Evolutionary conservation across 2,797 vertebrate genomes (phyloP), one percentile per base, ranked within the genome.

Genomic region (Staurois parvus): DNA sequence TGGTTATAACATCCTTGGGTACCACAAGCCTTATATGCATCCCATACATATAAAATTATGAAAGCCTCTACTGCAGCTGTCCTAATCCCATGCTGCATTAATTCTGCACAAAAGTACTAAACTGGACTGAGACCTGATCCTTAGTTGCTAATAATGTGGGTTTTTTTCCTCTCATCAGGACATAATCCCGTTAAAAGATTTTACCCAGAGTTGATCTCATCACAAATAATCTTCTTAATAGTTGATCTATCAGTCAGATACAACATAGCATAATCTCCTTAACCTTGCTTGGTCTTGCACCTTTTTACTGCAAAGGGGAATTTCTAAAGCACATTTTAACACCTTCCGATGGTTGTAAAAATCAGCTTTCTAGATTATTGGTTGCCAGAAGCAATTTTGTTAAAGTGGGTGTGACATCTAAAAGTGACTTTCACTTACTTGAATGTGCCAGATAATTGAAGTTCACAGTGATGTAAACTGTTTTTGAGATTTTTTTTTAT

Each of bases 181-280:
- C 64, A 42, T 83, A 86, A 86, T 86, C 80, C 85, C n/a, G 68
- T 86, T 86, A 86, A 86, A 83, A 86, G 80, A 86, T 86, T 72
- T 64, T 64, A 42, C 76, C 83, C 70, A n/a, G 56, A 62, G 75
- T 48, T 86, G 80, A 86, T 86, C 85, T 86, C 85, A 86, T 86
- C 80, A 86, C 80, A 79, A 79, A 83, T 86, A 83, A 86, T 86
- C 85, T 78, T 83, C 79, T 86, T 86, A 83, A 86, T 86, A 86
- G 85, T 86, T 83, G 80, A 86, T 86, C 85, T 83, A 83, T 83
- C 80, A 40, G 85, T 86, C 26, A 69, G 75, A 83, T 86, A 83
- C 75, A 83, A 69, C 68, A 83, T 59, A 83, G 69, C 29, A 73
- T 86, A 86, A 86, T 79, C 85, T 67, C 45, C 69, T 86, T 86